Evolutionary conservation across 1,140 invertebrate species (phyloP).

Genomic region (Andricus grossulariae): DNA sequence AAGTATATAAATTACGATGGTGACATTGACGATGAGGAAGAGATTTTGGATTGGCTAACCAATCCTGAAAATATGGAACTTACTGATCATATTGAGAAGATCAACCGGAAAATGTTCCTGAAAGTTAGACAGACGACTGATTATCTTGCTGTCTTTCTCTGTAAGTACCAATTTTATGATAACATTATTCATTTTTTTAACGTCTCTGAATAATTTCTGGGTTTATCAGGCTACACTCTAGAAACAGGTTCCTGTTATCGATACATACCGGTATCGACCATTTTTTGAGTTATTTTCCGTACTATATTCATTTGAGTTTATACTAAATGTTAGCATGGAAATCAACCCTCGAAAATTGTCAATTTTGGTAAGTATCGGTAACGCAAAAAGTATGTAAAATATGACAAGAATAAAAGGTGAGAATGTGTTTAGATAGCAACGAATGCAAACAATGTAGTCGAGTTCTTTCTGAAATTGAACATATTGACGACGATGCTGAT

Average conservation of each 20-base stretch:
- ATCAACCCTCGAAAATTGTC: no score
- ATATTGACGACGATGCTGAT: constrained; percentile 95
- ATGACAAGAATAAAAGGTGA: not conserved
- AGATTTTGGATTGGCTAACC: constrained; percentile 94
- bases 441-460: constrained; percentile 95
- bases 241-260: not conserved
- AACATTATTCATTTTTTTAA: not conserved
- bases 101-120: constrained; percentile 95
- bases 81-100: constrained; percentile 93
- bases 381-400: not conserved
- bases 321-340: no score
- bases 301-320: no score
- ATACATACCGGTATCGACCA: not conserved
- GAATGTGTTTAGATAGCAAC: constrained; percentile 87
- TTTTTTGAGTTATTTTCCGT: no score
- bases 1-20: constrained; percentile 95
- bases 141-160: constrained; percentile 96
- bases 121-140: constrained; percentile 93
- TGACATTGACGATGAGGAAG: constrained; percentile 94
- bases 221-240: not conserved
- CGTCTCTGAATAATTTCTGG: not conserved
- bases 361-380: no score
- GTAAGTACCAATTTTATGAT: constrained; percentile 79
- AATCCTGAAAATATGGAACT: constrained; percentile 96
- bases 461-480: constrained; percentile 92